Evolutionary conservation across 2,113 vertebrate species (phyloP).

Genomic region (Leucopsar rothschildi): DNA sequence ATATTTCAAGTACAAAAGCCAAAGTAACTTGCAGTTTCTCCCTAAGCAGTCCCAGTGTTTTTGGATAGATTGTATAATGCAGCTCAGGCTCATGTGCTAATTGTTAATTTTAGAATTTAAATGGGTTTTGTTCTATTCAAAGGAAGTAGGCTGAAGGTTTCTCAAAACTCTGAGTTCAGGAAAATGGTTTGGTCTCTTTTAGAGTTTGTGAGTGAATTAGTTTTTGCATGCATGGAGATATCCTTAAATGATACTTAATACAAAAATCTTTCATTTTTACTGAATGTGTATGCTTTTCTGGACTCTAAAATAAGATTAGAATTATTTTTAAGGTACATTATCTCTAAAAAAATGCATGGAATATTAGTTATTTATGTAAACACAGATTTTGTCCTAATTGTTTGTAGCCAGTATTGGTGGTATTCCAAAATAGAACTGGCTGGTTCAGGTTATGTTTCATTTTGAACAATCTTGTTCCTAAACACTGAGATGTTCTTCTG

Average conservation of each 20-base stretch:
- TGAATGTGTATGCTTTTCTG: neutral
- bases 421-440: neutral
- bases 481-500: neutral
- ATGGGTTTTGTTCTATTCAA: constrained; percentile 26
- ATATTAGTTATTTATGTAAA: neutral
- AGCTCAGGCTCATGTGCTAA: neutral
- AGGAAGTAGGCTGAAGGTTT: neutral
- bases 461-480: neutral
- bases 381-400: neutral
- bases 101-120: constrained; percentile 38
- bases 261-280: neutral
- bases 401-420: neutral
- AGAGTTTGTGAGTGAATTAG: neutral
- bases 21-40: constrained; percentile 13
- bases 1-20: constrained; percentile 31
- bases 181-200: neutral
- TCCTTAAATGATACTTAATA: neutral
- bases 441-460: neutral
- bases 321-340: neutral
- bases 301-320: neutral
- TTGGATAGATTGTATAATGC: neutral
- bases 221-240: neutral
- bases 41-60: neutral
- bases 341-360: neutral
- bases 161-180: neutral